A percentile compares a stretch with the other conserved stretches of the same genome.
Conservation (phyloP, 2,113 vertebrate genomes). For the Casuarius casuarius region DNA sequence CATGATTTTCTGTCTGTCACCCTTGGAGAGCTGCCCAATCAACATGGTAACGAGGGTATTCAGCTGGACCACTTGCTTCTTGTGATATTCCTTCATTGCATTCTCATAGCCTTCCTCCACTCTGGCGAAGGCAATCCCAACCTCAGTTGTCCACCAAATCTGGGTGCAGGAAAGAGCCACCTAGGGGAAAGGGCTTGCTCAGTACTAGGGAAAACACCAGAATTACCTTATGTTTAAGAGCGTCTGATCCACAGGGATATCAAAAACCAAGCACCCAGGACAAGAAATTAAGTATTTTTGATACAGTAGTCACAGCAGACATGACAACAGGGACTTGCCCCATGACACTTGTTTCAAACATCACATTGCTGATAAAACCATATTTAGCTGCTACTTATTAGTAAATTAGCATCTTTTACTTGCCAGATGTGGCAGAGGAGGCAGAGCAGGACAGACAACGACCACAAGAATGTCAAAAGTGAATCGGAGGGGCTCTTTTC, state of each 20-base stretch:
- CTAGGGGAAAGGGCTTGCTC: conserved; percentile 57
- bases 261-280: not conserved
- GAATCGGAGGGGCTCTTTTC: not conserved
- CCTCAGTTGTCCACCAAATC: conserved; percentile 96
- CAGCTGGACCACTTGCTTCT: conserved; percentile 93
- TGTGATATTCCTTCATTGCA: conserved; percentile 92
- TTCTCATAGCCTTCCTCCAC: conserved; percentile 93
- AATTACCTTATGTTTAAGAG: accelerated
- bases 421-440: not conserved
- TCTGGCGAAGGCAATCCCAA: conserved; percentile 89
- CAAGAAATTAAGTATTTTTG: not conserved
- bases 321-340: not conserved
- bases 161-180: conserved; percentile 92
- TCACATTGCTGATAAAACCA: not conserved
- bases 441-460: not conserved
- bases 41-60: conserved; percentile 93
- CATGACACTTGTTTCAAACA: not conserved
- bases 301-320: not conserved
- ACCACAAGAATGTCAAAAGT: not conserved
- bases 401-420: not conserved
- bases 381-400: not conserved
- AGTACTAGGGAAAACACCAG: not conserved
- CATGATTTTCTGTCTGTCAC: conserved; percentile 95
- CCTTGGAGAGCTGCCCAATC: conserved; percentile 88
- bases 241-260: not conserved